Evolutionary conservation across 2,113 vertebrate species (phyloP).

Genomic region (Pachyramphus minor): DNA sequence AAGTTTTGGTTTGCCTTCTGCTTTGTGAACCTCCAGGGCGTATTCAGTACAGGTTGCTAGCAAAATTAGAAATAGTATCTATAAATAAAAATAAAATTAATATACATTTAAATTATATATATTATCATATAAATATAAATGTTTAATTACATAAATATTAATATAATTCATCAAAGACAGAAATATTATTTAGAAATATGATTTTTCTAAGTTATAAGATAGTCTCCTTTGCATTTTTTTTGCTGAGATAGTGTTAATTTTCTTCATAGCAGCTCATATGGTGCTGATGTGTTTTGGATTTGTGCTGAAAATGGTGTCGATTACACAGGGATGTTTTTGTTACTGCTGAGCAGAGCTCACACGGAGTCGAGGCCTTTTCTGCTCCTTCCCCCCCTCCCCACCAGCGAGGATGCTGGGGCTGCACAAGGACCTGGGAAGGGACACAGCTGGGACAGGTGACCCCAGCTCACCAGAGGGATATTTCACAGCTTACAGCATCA

Average conservation of each 20-base stretch:
- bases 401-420: rapidly evolving
- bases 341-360: not conserved
- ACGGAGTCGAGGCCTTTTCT: not conserved
- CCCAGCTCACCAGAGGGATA: not conserved
- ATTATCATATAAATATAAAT: not conserved
- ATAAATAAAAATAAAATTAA: not conserved
- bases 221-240: not conserved
- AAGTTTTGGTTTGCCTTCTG: not conserved
- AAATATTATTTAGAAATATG: not conserved
- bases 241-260: not conserved
- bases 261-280: not conserved
- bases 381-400: not conserved
- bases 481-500: rapidly evolving
- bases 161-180: not conserved
- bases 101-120: not conserved
- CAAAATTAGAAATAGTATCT: not conserved
- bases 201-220: not conserved
- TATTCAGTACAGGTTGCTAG: not conserved
- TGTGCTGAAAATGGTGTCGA: not conserved
- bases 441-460: not conserved
- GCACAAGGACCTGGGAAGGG: not conserved
- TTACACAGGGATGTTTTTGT: not conserved
- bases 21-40: not conserved
- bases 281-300: not conserved
- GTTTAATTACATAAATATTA: not conserved